These are phyloP conservation scores for Grantiella picta DNA, from an alignment of 2,113 vertebrate genomes.

Conservation along the genomic window DNA sequence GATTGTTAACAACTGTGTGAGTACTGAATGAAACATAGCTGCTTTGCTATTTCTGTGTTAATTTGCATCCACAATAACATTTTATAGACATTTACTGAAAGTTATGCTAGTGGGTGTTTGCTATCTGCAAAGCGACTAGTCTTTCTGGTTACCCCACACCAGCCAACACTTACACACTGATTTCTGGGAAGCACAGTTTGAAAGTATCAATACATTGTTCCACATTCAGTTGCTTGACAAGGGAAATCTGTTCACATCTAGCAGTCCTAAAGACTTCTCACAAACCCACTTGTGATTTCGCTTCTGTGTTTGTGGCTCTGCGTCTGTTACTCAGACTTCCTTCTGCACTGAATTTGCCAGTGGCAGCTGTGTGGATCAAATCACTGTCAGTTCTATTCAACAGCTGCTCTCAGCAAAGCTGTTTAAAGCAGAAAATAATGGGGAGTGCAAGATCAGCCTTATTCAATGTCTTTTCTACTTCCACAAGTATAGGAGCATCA, in stretches of 20 bases:
- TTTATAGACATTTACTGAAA: background rate
- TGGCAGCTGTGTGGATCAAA: background rate
- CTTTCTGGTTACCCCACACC: background rate
- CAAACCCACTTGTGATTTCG: background rate
- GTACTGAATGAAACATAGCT: background rate
- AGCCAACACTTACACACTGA: background rate
- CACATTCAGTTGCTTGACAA: background rate
- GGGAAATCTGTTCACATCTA: background rate
- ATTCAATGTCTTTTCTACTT: background rate
- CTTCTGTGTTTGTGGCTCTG: background rate
- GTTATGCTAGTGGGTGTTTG: background rate
- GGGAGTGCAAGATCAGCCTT: rapidly evolving
- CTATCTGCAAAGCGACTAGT: background rate
- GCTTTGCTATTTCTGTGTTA: background rate
- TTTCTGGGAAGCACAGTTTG: background rate
- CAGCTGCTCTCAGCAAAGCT: background rate
- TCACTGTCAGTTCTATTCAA: background rate
- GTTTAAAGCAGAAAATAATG: background rate
- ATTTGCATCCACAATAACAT: background rate
- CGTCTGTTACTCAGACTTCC: background rate
- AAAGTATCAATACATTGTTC: background rate
- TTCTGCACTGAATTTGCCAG: background rate
- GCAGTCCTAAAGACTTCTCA: background rate
- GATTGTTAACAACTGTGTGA: background rate
- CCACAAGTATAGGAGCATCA: background rate